phyloP scores from a whole-genome alignment of 2,797 vertebrate species.

The Anguilla obscura region DNA sequence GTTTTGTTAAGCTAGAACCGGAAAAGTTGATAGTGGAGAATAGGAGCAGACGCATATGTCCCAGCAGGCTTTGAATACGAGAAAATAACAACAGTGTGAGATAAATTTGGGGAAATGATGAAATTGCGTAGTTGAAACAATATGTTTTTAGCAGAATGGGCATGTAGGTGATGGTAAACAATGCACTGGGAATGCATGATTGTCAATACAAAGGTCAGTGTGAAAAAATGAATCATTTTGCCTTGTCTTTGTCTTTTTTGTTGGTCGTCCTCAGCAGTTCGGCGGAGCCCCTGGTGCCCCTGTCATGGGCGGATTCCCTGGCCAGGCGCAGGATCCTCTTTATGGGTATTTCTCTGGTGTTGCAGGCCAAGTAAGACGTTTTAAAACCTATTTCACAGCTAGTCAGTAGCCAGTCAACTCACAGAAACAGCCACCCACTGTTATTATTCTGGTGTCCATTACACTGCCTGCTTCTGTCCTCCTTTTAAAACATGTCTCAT shows the following conservation, averaged over 20 bases:
- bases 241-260: background rate
- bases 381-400: background rate
- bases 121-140: no score
- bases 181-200: background rate
- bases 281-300: conserved; percentile 32
- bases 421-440: background rate
- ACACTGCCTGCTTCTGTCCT: background rate
- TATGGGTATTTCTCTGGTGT: conserved; percentile 86
- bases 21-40: no score
- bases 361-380: conserved; percentile 82
- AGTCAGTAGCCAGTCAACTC: background rate
- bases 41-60: no score
- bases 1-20: no score
- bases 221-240: background rate
- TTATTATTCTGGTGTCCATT: background rate
- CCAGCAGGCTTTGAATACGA: no score
- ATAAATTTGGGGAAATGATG: no score
- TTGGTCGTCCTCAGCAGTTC: conserved; percentile 27
- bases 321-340: conserved; percentile 85
- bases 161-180: no score
- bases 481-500: background rate
- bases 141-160: no score
- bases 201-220: background rate
- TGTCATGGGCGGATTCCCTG: conserved; percentile 76
- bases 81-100: no score